Evolutionary conservation across 2,113 vertebrate species (phyloP), one percentile per base, ranked within the genome.

Genomic region (Hypomesus transpacificus): DNA sequence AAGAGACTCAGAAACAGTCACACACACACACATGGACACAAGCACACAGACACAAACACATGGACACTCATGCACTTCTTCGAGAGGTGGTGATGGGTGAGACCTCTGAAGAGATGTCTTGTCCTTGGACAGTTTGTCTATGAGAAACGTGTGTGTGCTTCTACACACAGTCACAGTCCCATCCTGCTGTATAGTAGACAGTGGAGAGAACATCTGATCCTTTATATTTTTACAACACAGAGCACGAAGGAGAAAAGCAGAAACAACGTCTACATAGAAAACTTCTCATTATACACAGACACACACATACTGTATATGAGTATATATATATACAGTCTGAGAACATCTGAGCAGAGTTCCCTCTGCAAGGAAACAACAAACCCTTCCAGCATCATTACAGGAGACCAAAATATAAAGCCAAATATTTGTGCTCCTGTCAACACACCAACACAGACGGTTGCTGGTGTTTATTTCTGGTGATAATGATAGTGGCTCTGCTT

Each of bases 401-500:
- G 4, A 64, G 31, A 28, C 54, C 31, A 64, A 64, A 64, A 34
- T 39, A 20, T 39, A 64, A 7, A 34, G 26, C 62, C 18, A 39
- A 64, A 64, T 64, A 64, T 58, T 20, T 59, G 53, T 46, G 34
- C 46, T 28, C 18, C 21, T 16, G 28, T 61, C 24, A 24, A 16
- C 18, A 61, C n/a, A 39, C 18, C 56, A 14, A 22, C 14, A 24
- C 22, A 24, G 58, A 51, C 46, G 46, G 39, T 16, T 6, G 14
- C 18, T 6, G 39, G 22, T 16, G 22, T 21, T 17, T 14, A 54
- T 21, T 18, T 22, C 60, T 26, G 28, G 59, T 61, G 17, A 28
- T 71, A 53, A 71, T 64, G 63, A 64, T 57, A 64, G 70, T 21
- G 17, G 60, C 70, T 21, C 16, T 18, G 9, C 14, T 17, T 39